A percentile compares a stretch with the other conserved stretches of the same genome.
Conservation (phyloP, 92 coral and sea anemone genomes). For the Actinernus sp. region DNA sequence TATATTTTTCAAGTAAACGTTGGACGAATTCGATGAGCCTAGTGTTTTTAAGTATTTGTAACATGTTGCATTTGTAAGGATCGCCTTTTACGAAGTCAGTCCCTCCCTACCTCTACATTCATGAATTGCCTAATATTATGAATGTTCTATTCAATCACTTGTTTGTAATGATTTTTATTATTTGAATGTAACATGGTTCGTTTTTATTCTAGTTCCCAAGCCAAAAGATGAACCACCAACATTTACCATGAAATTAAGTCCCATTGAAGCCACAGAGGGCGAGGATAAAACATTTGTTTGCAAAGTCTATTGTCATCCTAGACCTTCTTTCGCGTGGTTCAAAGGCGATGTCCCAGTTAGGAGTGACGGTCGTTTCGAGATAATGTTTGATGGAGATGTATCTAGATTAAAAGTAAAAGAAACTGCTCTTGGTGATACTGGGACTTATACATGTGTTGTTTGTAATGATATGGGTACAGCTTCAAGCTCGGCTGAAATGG, state of each 20-base stretch:
- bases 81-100: no score
- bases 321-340: constrained; percentile 77
- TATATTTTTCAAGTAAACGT: background rate
- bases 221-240: constrained; percentile 84
- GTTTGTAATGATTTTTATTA: no score
- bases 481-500: constrained; percentile 63
- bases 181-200: no score
- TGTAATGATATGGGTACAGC: constrained; percentile 66
- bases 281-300: constrained; percentile 64
- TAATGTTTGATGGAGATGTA: constrained; percentile 66
- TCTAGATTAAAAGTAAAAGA: constrained; percentile 58
- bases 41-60: no score
- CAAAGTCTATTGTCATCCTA: constrained; percentile 70
- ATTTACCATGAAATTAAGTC: constrained; percentile 59
- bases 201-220: constrained; percentile 39
- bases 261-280: constrained; percentile 69
- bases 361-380: constrained; percentile 36
- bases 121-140: no score
- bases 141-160: no score
- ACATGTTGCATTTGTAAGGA: no score
- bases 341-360: constrained; percentile 65
- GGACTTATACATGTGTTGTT: constrained; percentile 75
- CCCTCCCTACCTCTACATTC: no score
- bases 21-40: no score
- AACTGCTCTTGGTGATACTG: constrained; percentile 64